A percentile compares a stretch with the other conserved stretches of the same genome.
Evolutionary conservation across 2,113 vertebrate species (phyloP).

Genomic region (Nasalis larvatus): DNA sequence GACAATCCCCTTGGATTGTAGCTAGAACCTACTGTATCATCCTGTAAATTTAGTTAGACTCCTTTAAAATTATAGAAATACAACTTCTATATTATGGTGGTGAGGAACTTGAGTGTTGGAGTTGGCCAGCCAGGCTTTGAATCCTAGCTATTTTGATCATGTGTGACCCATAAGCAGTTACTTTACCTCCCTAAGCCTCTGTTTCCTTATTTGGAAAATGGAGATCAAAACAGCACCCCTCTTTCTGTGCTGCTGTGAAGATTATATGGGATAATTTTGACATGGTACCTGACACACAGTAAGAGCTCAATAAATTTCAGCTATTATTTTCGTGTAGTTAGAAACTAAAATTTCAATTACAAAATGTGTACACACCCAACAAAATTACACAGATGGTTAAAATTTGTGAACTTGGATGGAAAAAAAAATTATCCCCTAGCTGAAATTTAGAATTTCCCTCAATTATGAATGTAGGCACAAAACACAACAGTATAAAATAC

Average conservation of each 20-base stretch:
- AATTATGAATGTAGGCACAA: not conserved
- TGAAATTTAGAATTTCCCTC: not conserved
- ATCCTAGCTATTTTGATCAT: not conserved
- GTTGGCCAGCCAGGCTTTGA: not conserved
- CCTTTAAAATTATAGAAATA: not conserved
- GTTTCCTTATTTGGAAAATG: not conserved
- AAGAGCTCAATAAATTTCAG: not conserved
- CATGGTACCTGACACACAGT: not conserved
- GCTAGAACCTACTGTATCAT: not conserved
- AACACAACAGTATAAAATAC: not conserved
- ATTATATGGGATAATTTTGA: not conserved
- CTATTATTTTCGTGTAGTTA: not conserved
- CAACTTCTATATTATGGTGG: not conserved
- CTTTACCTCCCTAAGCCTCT: not conserved
- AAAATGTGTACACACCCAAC: not conserved
- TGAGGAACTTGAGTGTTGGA: not conserved
- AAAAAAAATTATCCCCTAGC: not conserved
- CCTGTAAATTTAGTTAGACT: not conserved
- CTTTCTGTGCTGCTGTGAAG: not conserved
- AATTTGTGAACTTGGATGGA: not conserved
- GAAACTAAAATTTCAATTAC: not conserved
- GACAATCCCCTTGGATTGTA: not conserved
- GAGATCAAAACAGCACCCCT: not conserved
- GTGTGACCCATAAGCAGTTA: not conserved
- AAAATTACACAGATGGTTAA: not conserved